phyloP scores from a whole-genome alignment of 2,888 invertebrate genomes.

The Chaetogeoica ovagalla region DNA sequence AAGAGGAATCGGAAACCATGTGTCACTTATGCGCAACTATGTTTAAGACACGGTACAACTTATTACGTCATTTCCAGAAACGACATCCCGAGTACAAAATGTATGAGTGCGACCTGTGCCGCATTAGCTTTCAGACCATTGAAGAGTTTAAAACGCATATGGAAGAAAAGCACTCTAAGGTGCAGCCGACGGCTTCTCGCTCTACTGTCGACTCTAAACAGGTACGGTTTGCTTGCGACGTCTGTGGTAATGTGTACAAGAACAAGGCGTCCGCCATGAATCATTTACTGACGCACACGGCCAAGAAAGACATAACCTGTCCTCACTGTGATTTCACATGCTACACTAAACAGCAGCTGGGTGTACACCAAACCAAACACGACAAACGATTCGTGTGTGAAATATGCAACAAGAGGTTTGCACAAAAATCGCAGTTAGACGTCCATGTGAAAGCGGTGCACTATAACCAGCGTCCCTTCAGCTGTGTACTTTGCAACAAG shows the following conservation, averaged over 20 bases:
- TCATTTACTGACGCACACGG: constrained; percentile 59
- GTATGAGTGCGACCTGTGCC: constrained; percentile 58
- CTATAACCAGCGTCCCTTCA: constrained; percentile 59
- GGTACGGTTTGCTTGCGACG: constrained; percentile 59
- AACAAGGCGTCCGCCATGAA: constrained; percentile 61
- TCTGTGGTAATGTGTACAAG: constrained; percentile 62
- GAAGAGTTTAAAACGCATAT: constrained; percentile 62
- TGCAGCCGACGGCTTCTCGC: background rate
- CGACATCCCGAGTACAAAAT: constrained; percentile 19
- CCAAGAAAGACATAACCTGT: constrained; percentile 37
- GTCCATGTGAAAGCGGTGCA: constrained; percentile 61
- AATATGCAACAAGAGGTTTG: constrained; percentile 60
- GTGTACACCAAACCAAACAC: constrained; percentile 54
- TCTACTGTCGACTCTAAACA: constrained; percentile 25
- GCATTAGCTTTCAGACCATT: constrained; percentile 59
- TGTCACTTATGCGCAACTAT: constrained; percentile 43
- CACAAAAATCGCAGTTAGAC: constrained; percentile 56
- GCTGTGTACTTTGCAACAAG: constrained; percentile 54
- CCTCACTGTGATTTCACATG: constrained; percentile 44
- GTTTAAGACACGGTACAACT: constrained; percentile 35
- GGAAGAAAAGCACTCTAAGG: constrained; percentile 15
- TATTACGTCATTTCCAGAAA: constrained; percentile 43
- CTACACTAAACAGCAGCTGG: constrained; percentile 53
- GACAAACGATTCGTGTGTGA: constrained; percentile 60
- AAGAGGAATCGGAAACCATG: constrained; percentile 21